phyloP scores from a whole-genome alignment of 2,888 invertebrate species.

The Sylvicola cinctus region DNA sequence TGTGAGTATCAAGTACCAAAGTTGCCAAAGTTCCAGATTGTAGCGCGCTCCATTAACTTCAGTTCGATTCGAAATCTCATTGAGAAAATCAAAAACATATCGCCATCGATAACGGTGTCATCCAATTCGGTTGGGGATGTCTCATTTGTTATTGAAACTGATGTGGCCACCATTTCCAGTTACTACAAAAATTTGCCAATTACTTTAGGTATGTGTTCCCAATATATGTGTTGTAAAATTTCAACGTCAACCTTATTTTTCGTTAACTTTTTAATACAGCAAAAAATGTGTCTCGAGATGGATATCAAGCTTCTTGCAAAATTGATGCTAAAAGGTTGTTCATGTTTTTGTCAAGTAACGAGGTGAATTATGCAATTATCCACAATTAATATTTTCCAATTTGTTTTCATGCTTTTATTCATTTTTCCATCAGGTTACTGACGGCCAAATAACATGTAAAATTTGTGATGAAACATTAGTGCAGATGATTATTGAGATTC shows the following conservation, averaged over 20 bases:
- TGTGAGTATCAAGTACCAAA: conserved; percentile 43
- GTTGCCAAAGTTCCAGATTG: conserved; percentile 45
- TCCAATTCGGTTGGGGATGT: conserved; percentile 52
- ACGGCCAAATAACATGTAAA: too few species aligned
- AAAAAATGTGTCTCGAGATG: conserved; percentile 27
- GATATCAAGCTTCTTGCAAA: conserved; percentile 30
- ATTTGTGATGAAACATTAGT: too few species aligned
- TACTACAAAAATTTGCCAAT: conserved; percentile 56
- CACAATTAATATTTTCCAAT: too few species aligned
- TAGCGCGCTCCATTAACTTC: conserved; percentile 24
- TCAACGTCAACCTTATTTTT: background rate
- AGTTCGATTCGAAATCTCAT: conserved; percentile 53
- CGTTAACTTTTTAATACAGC: too few species aligned
- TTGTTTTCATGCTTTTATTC: too few species aligned
- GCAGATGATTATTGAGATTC: too few species aligned
- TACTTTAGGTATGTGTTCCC: conserved; percentile 20
- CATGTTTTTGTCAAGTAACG: conserved; percentile 55
- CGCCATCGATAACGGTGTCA: conserved; percentile 44
- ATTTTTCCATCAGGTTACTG: too few species aligned
- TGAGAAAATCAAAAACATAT: conserved; percentile 67
- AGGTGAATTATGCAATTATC: too few species aligned
- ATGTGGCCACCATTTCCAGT: conserved; percentile 59
- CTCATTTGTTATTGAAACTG: conserved; percentile 55
- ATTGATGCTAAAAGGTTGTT: conserved; percentile 64
- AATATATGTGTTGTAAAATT: too few species aligned